Conservation (phyloP, 2,888 invertebrate genomes). For the Tridacna gigas region DNA sequence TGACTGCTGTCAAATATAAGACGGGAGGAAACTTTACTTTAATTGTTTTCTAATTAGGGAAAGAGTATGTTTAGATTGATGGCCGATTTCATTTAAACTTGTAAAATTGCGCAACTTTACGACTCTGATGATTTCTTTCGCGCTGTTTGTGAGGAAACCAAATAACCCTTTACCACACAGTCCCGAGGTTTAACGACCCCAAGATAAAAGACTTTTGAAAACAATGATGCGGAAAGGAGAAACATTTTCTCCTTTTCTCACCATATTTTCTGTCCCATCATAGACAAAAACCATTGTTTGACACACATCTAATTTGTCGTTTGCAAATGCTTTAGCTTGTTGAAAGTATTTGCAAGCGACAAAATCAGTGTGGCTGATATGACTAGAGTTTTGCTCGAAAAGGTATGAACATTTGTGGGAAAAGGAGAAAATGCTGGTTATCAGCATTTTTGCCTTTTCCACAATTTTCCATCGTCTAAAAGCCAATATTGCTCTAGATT, state of each 20-base stretch:
- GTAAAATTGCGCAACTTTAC: slow-evolving; percentile 16
- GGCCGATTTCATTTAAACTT: slow-evolving; percentile 5
- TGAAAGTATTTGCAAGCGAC: too few species aligned
- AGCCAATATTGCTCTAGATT: too few species aligned
- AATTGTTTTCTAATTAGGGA: slow-evolving; percentile 27
- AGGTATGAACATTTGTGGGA: neutral
- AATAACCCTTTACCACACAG: neutral
- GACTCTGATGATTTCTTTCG: slow-evolving; percentile 1
- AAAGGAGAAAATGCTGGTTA: neutral
- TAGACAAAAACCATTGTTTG: too few species aligned
- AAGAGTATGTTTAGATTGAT: slow-evolving; percentile 16
- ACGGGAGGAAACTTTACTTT: neutral
- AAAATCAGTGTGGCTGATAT: too few species aligned
- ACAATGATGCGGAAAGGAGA: too few species aligned
- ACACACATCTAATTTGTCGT: too few species aligned
- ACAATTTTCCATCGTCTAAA: neutral
- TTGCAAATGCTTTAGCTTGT: too few species aligned
- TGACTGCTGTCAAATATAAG: neutral
- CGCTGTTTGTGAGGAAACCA: slow-evolving; percentile 8
- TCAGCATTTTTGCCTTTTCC: neutral
- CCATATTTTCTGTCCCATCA: too few species aligned
- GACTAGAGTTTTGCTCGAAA: too few species aligned
- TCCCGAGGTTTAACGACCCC: too few species aligned
- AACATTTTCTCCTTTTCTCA: too few species aligned
- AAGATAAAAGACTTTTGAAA: too few species aligned